Evolutionary conservation across 2,797 vertebrate species (phyloP), one percentile per base, ranked within the genome.

Genomic region (Vespertilio murinus): DNA sequence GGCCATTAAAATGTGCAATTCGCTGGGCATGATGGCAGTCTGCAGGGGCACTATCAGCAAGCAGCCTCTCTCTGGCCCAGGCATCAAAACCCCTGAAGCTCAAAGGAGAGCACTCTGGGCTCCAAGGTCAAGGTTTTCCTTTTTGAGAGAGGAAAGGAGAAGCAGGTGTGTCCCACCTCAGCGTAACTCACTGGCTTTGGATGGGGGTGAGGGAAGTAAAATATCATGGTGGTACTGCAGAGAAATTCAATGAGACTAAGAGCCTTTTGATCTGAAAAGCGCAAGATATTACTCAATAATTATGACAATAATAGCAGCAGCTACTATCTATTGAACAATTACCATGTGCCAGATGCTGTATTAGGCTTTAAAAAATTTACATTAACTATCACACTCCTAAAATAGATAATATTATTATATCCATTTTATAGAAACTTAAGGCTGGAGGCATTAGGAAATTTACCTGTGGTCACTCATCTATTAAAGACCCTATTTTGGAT

Each of bases 231-330:
- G 6, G 65, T 56, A 30, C 1, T 65, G 35, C 10, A 69, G 45
- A 96, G 23, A 95, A 95, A 73, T 87, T 54, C 45, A 78, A 35
- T 64, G 74, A 94, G 59, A 83, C 64, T 87, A 78, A 90, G 30
- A 87, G 38, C 17, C 61, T 91, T 88, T 13, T 81, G 28, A 94
- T 79, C 70, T 93, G 64, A 75, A 91, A 13, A 83, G 38, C 59
- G 33, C 18, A 94, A n/a, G 47, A 17, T 90, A n/a, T 71, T 79
- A 77, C 45, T 56, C 61, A 83, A 81, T 17, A 73, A 73, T 49
- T 38, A 65, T 2, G 79, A 75, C 28, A 90, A 83, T 9, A 88
- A 83, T 8, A 90, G 75, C 35, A 91, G 69, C 47, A 59, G 74
- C 47, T 56, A 83, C 61, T 90, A 54, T 8, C 52, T 73, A 86